Evolutionary conservation across 2,113 vertebrate genomes (phyloP), one percentile per base, ranked within the genome.

Genomic region (Gymnocephalus cernua): DNA sequence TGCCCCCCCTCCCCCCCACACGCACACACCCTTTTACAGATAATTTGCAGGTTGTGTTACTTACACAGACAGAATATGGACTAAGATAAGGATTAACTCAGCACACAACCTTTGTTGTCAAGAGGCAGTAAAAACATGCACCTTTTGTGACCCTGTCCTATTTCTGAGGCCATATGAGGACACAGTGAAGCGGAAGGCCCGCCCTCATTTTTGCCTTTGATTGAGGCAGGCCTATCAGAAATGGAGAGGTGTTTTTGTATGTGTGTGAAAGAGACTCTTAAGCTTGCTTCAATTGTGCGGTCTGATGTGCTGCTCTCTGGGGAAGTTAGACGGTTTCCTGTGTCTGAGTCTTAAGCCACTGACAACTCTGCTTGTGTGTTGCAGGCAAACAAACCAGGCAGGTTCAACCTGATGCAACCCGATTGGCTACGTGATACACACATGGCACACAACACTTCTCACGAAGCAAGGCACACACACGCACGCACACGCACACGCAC

Each of bases 381-480:
- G 27, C 47, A 18, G 47, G 12, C 45, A 58, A 64, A 79, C 25
- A 68, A 25, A 80, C 45, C 51, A 14, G 32, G 57, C 67, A 32
- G 62, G 76, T 78, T 76, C 16, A 75, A 83, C 78, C 14, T 71
- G 56, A 79, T 54, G 14, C 53, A 29, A 65, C 53, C 54, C 2
- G 18, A 58, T 4, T 12, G 11, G 16, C 58, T 18, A 23, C 5
- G 9, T 14, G 1, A 56, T 23, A 48, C 7, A 32, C 25, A 81
- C 21, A 18, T 50, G 27, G n/a, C 15, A 51, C 19, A 23, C 21
- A 35, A 27, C 53, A 38, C 35, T 38, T 35, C 35, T 35, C 32
- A 7, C n/a, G n/a, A n/a, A n/a, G n/a, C n/a, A n/a, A 93, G 94
- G 92, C 95, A 96, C 95, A 96, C 93, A 95, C 29, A 48, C 6